A percentile compares a stretch with the other conserved stretches of the same genome.
Conservation (phyloP, 2,797 vertebrate species). For the Trachops cirrhosus region DNA sequence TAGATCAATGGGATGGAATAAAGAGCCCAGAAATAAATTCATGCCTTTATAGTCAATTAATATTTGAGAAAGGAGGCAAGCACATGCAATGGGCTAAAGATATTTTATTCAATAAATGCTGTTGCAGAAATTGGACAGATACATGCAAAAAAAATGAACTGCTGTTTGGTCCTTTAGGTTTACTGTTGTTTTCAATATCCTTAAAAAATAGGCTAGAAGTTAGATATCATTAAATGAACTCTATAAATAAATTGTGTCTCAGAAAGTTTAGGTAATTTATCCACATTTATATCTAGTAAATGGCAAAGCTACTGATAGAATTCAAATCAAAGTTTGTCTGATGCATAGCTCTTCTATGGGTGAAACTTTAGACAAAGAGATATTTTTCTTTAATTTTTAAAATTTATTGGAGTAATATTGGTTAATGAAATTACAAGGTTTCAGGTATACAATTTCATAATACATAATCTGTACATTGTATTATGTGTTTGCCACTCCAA, state of each 20-base stretch:
- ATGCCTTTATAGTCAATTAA: too few relatives aligned
- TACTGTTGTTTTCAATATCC: not conserved
- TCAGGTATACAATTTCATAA: not conserved
- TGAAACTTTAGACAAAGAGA: not conserved
- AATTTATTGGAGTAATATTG: not conserved
- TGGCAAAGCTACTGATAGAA: not conserved
- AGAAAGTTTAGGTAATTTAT: not conserved
- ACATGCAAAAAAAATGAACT: not conserved
- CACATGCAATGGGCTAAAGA: not conserved
- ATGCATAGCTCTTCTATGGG: not conserved
- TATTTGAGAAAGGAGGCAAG: not conserved
- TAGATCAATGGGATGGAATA: too few relatives aligned
- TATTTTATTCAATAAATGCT: not conserved
- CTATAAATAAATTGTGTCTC: not conserved
- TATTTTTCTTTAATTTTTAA: not conserved
- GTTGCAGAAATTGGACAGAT: too few relatives aligned
- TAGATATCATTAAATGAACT: not conserved
- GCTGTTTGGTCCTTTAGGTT: not conserved
- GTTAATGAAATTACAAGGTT: not conserved
- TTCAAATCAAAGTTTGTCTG: not conserved
- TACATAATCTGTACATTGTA: not conserved
- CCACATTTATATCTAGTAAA: not conserved
- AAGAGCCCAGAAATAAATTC: too few relatives aligned
- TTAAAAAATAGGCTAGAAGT: not conserved
- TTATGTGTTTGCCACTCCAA: not conserved